Evolutionary conservation across 2,888 invertebrate species (phyloP).

Genomic region (Aplocera efformata): DNA sequence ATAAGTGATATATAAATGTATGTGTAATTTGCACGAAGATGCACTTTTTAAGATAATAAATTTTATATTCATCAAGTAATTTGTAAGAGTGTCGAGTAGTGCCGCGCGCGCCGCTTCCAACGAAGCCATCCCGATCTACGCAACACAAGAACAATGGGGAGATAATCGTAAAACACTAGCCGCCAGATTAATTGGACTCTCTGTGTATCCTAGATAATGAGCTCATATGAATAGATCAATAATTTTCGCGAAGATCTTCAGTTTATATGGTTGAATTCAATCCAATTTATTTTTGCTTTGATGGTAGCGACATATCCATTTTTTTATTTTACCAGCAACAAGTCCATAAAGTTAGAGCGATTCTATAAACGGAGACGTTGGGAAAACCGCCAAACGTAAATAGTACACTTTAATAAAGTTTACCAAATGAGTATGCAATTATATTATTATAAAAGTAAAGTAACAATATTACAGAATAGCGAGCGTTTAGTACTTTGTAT

Average conservation of each 20-base stretch:
- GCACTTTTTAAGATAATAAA: conserved; percentile 3
- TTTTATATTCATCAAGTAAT: conserved; percentile 4
- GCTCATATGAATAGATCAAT: conserved; percentile 34
- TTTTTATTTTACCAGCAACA: too few relatives aligned
- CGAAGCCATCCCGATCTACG: conserved; percentile 25
- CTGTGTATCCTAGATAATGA: conserved; percentile 29
- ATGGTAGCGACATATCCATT: neutral
- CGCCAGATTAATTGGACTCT: conserved; percentile 22
- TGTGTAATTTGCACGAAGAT: neutral
- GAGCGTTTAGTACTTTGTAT: too few relatives aligned
- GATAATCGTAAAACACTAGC: conserved; percentile 31
- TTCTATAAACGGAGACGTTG: too few relatives aligned
- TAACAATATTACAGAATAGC: too few relatives aligned
- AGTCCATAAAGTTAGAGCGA: too few relatives aligned
- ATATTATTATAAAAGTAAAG: too few relatives aligned
- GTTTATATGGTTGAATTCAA: neutral
- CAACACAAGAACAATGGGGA: conserved; percentile 32
- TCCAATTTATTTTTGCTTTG: neutral
- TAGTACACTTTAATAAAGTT: too few relatives aligned
- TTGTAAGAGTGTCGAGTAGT: conserved; percentile 2
- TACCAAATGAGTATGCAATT: too few relatives aligned
- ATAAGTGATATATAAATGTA: too few relatives aligned
- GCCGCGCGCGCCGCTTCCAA: conserved; percentile 11
- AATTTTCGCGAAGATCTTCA: too few relatives aligned
- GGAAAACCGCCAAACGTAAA: too few relatives aligned